phyloP scores from a whole-genome alignment of 2,113 vertebrate genomes.

The Columba livia region DNA sequence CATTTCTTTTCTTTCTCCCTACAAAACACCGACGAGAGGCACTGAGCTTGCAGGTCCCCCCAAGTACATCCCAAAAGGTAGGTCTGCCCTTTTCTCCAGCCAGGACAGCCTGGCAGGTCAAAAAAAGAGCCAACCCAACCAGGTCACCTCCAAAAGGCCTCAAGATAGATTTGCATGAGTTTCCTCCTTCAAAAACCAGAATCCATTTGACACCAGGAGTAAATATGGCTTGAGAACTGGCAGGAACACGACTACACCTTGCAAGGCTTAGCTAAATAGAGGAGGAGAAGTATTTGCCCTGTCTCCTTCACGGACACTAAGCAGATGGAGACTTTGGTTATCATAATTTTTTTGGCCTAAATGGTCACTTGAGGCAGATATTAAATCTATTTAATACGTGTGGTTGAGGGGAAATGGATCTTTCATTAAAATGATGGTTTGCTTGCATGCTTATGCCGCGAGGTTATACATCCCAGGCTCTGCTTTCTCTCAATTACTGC shows the following conservation, averaged over 20 bases:
- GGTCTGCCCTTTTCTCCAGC: neutral
- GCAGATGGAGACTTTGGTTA: neutral
- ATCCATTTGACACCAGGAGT: neutral
- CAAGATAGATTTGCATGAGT: neutral
- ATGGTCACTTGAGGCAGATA: neutral
- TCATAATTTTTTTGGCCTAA: neutral
- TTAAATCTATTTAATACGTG: neutral
- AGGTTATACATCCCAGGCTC: neutral
- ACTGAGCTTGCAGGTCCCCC: neutral
- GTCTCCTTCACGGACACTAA: neutral
- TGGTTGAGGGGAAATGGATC: neutral
- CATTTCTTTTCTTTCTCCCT: neutral
- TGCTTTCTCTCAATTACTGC: constrained; percentile 31
- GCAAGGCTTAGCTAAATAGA: neutral
- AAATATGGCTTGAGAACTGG: neutral
- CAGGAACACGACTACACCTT: neutral
- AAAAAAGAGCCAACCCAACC: neutral
- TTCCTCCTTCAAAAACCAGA: neutral
- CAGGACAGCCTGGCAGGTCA: neutral
- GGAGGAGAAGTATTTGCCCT: neutral
- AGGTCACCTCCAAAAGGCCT: neutral
- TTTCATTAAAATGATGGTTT: neutral
- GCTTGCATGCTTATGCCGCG: neutral
- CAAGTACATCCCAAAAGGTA: neutral
- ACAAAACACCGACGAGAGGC: neutral